Base-by-base conservation (phyloP, 2,797 vertebrate genomes). In the Lophura swinhoii region DNA sequence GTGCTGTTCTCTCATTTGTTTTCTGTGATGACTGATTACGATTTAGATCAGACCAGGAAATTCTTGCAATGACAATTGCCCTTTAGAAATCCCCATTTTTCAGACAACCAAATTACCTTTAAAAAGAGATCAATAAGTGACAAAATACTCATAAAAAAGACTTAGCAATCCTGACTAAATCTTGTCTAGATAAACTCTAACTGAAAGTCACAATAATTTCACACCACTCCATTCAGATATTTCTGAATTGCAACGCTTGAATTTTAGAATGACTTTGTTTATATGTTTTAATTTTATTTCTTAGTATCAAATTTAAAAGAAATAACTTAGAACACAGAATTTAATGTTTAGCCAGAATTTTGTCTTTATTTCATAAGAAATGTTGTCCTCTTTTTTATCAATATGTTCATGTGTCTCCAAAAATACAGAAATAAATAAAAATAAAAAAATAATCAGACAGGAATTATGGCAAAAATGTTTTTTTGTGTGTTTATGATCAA, bases 51-150 rank as follows among this genome's bases (percentile, higher is more conserved):
- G 72, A 33, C 44, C 60, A 94, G 67, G 67, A 88, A 84, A 93
- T 93, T 88, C 74, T 88, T 94, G 51, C 59, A 84, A 72, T 77
- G 86, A 84, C 80, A 88, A 88, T n/a, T 93, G 49, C 64, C 73
- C 51, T 62, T 86, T 91, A 81, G 90, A 94, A 91, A 94, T 78
- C 21, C 14, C 24, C 44, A 64, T 85, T 95, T 92, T 85, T 83
- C 82, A 80, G 60, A 83, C 85, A 53, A 53, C 60, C 44, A 80
- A 85, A 91, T 91, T 92, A 58, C 72, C 72, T 66, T 91, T 77
- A 75, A 88, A 70, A 70, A 63, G 74, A 75, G 28, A 85, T 91
- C 82, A 90, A 67, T 84, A 87, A 71, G 31, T 13, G 23, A 49
- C 41, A 91, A 91, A 94, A 86, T 69, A 51, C 39, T 82, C 5